These are phyloP conservation scores for Montipora capricornis DNA, from an alignment of 64 coral and sea anemone genomes.

Conservation along the genomic window DNA sequence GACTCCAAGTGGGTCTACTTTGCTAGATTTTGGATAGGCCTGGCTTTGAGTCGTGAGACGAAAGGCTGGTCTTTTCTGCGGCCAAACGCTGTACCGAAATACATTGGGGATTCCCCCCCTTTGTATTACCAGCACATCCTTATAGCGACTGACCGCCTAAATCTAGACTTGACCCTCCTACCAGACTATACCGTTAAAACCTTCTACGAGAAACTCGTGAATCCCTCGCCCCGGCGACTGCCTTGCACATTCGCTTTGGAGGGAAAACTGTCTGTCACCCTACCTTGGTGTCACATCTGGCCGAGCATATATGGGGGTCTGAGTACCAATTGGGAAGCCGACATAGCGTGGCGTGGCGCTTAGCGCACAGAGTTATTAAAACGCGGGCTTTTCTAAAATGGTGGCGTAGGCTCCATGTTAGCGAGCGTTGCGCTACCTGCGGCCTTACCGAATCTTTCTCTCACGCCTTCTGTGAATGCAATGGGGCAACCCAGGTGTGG, in stretches of 20 bases:
- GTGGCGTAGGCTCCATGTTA: too few species aligned
- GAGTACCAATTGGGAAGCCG: too few species aligned
- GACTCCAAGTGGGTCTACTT: background rate
- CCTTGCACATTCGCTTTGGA: too few species aligned
- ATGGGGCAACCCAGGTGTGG: background rate
- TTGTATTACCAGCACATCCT: background rate
- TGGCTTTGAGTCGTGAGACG: background rate
- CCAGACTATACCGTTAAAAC: background rate
- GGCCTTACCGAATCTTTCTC: too few species aligned
- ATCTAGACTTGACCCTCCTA: background rate
- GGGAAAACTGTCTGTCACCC: too few species aligned
- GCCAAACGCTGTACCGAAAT: background rate
- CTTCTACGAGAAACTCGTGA: conserved; percentile 11
- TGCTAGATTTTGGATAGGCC: background rate
- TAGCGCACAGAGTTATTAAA: too few species aligned
- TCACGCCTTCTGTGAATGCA: too few species aligned
- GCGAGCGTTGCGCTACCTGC: too few species aligned
- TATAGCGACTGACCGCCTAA: background rate
- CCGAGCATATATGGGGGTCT: too few species aligned
- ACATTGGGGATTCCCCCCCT: background rate
- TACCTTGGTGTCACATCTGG: too few species aligned
- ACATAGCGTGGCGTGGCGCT: too few species aligned
- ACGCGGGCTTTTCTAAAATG: background rate
- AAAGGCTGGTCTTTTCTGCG: background rate
- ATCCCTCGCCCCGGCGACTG: background rate